Base-by-base conservation (phyloP, 1,140 invertebrate species). In the Drosophila pandora region DNA sequence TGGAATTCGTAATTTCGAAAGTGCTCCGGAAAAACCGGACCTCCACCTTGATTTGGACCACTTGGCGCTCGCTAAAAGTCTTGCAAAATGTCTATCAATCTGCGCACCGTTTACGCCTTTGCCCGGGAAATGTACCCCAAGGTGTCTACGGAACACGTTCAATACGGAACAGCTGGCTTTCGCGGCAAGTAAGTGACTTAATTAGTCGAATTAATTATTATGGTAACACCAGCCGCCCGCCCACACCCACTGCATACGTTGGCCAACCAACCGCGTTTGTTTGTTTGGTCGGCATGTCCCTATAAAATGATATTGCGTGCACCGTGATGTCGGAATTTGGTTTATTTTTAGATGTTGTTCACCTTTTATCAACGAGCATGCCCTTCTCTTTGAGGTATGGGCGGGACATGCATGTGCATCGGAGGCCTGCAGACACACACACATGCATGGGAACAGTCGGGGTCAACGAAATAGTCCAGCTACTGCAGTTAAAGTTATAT, bases 71-170 rank as follows among this genome's bases (percentile, higher is more conserved):
- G 13, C 25, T 10, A 23, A 22, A 32, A 30, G 28, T 22, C 34
- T 50, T 34, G 45, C 43, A 80, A 78, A 52, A 90, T 91, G 90
- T 91, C 90, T 21, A 90, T 91, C 34, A 91, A 91, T 65, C 60
- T 91, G 32, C 70, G 90, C 60, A 91, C 90, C 41, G 88, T 95
- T 65, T 95, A 95, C 93, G 94, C 94, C 87, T 95, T 95, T 92
- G 94, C 94, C 50, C 93, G 94, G 92, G 94, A 95, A 93, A 95
- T 95, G 94, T 94, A 95, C 90, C 94, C 94, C n/a, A 95, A 94
- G 91, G 93, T 78, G 12, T 93, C 92, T 34, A 94, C 93, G 80
- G 91, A 93, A 72, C 92, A 93, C 78, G 93, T 95, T 71, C 93
- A 94, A 90, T 95, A 95, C 91, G 95, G 95, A 76, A 95, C 95